Conservation (phyloP, 2,797 vertebrate species). For the Clarias fuscus region DNA sequence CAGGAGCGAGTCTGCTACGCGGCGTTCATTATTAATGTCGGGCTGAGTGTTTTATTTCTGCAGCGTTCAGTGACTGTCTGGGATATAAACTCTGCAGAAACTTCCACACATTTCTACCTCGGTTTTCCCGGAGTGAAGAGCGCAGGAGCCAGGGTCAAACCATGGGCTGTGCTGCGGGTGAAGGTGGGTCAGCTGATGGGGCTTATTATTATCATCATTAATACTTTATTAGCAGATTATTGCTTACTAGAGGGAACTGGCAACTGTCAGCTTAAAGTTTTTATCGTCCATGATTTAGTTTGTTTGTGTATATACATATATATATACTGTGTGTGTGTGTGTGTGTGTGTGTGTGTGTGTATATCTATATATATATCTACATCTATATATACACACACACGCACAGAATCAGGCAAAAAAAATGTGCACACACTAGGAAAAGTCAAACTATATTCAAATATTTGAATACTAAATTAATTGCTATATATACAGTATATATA, state of each 20-base stretch:
- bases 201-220: neutral
- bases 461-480: too few relatives aligned
- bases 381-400: too few relatives aligned
- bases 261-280: too few relatives aligned
- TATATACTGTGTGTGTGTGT: too few relatives aligned
- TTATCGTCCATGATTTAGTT: too few relatives aligned
- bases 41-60: neutral
- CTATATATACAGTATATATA: too few relatives aligned
- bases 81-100: neutral
- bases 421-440: too few relatives aligned
- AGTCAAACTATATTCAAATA: too few relatives aligned
- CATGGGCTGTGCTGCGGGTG: constrained; percentile 30
- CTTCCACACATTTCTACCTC: neutral
- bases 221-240: neutral
- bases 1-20: neutral
- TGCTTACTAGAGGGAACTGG: neutral
- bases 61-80: neutral
- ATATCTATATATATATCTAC: too few relatives aligned
- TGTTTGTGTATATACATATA: too few relatives aligned
- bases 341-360: too few relatives aligned
- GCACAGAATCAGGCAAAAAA: too few relatives aligned
- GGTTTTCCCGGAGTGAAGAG: neutral
- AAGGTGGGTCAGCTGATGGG: constrained; percentile 27
- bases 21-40: neutral
- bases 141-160: neutral